These are phyloP conservation scores for Mergus octosetaceus DNA, from an alignment of 2,797 vertebrate species.

Conservation along the genomic window DNA sequence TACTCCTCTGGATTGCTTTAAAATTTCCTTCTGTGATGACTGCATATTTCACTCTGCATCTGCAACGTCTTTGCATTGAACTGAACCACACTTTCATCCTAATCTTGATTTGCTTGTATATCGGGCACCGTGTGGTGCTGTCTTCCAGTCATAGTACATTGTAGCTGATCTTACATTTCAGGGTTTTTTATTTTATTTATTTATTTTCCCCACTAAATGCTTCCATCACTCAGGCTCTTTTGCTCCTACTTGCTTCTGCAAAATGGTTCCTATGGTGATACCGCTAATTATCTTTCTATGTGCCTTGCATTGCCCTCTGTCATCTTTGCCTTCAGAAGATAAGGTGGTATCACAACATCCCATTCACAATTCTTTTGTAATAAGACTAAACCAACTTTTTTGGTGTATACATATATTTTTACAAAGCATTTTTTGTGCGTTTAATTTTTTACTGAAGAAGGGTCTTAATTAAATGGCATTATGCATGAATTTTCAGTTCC, in stretches of 20 bases:
- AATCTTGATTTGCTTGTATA: neutral
- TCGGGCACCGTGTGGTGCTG: neutral
- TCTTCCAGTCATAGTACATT: neutral
- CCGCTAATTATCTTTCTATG: neutral
- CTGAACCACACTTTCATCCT: neutral
- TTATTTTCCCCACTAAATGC: neutral
- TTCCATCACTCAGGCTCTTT: constrained; percentile 17
- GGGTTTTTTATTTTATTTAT: neutral
- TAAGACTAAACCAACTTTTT: neutral
- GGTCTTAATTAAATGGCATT: neutral
- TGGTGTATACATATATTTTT: neutral
- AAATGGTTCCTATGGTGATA: constrained; percentile 63
- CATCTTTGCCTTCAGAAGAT: neutral
- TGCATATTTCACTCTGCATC: constrained; percentile 35
- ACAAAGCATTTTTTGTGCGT: neutral
- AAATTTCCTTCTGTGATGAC: constrained; percentile 12
- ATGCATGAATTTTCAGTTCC: neutral
- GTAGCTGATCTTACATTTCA: constrained; percentile 17
- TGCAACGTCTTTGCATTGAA: neutral
- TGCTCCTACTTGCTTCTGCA: neutral
- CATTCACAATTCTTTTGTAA: neutral
- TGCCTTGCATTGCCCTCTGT: constrained; percentile 19
- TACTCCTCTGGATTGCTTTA: constrained; percentile 30
- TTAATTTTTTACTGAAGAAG: neutral
- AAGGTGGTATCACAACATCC: neutral